Base-by-base conservation (phyloP, 2,113 vertebrate genomes). In the Cisticola juncidis region DNA sequence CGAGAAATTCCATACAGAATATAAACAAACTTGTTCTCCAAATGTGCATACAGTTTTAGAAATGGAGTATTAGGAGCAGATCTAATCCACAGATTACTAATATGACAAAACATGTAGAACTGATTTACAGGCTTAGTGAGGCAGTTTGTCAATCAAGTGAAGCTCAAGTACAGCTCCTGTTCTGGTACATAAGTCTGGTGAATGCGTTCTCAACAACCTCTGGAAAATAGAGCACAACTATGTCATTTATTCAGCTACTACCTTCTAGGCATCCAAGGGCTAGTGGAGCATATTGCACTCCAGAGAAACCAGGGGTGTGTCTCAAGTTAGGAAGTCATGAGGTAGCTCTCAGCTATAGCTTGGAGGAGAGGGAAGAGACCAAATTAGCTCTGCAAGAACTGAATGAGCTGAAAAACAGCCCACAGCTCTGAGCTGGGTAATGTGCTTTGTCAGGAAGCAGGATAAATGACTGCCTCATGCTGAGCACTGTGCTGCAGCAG, bases 401-500 rank as follows among this genome's bases (percentile, higher is more conserved):
- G 48, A 56, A 60, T 0, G 2, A 65, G 50, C 54, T 50, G 71
- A 70, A 90, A 92, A 93, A 64, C 50, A 88, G 77, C 80, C 47
- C n/a, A 13, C 38, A 83, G 69, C 77, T 60, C 83, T 0, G 5
- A 56, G 54, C 0, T 62, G 86, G 71, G 61, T 56, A 78, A 91
- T 91, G 66, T 78, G 26, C 86, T 88, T 88, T 74, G 83, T 81
- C 80, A 94, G 72, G 77, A 90, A 76, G 80, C 35, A 86, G 86
- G 64, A 96, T 86, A 66, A 88, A 96, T 64, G 76, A 86, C 33
- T 81, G 80, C 51, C 40, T 78, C 96, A 81, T 0, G 53, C 86
- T 91, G 86, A 92, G 88, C 88, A 48, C 51, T 2, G 5, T 23
- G 60, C 60, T 70, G 72, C 56, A 44, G 80, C 72, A 81, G 69